phyloP scores from a whole-genome alignment of 2,888 invertebrate genomes.

The Agrotis exclamationis region DNA sequence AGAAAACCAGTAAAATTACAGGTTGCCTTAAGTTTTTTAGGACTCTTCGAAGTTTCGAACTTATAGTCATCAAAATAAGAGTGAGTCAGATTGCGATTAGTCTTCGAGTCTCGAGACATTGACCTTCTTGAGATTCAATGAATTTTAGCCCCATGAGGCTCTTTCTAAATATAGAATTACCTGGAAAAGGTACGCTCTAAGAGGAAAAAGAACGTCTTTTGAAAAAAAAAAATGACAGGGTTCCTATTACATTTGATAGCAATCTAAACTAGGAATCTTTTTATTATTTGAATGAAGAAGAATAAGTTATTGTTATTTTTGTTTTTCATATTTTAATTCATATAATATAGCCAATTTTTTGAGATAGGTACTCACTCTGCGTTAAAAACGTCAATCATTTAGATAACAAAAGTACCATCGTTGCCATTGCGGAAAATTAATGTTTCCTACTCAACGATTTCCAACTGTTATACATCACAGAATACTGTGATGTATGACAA shows the following conservation, averaged over 20 bases:
- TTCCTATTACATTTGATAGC: background rate
- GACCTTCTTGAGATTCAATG: constrained; percentile 56
- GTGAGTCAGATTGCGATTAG: constrained; percentile 57
- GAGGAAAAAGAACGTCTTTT: constrained; percentile 13
- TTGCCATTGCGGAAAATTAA: constrained; percentile 26
- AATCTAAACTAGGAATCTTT: constrained; percentile 1
- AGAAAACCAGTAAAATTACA: constrained; percentile 22
- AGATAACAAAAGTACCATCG: background rate
- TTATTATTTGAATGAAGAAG: background rate
- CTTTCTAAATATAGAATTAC: constrained; percentile 45
- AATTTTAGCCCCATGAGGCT: constrained; percentile 32
- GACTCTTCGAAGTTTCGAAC: constrained; percentile 2
- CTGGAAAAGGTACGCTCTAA: constrained; percentile 36
- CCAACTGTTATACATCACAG: constrained; percentile 25
- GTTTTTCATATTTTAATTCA: no score
- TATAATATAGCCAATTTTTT: no score
- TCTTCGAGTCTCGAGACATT: constrained; percentile 48
- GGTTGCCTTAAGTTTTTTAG: constrained; percentile 46
- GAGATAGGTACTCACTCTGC: no score
- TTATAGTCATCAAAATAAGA: constrained; percentile 45
- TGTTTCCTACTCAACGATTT: constrained; percentile 39
- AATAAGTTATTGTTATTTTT: no score
- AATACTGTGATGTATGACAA: background rate
- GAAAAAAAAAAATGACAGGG: background rate
- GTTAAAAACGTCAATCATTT: constrained; percentile 3